Evolutionary conservation across 2,888 invertebrate genomes (phyloP).

Genomic region (Tipula helvola): DNA sequence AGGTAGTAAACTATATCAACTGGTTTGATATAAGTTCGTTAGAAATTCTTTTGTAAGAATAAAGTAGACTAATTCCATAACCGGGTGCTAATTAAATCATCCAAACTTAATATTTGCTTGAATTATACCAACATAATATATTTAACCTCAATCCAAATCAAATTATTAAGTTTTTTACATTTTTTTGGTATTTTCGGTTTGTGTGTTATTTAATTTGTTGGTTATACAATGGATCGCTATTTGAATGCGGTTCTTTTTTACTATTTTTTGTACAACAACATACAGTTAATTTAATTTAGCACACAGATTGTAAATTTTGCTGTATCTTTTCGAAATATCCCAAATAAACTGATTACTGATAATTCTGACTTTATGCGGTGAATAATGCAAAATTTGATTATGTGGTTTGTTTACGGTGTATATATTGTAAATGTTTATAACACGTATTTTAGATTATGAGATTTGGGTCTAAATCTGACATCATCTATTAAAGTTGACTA

Average conservation of each 20-base stretch:
- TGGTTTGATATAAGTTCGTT: too few species aligned
- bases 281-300: background rate
- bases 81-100: background rate
- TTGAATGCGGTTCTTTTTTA: background rate
- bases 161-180: background rate
- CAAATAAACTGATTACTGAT: background rate
- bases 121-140: background rate
- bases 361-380: background rate
- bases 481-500: too few species aligned
- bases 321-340: background rate
- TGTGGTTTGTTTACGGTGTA: background rate
- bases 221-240: background rate
- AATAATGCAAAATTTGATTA: background rate
- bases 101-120: background rate
- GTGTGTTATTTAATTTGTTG: background rate
- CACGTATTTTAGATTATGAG: background rate
- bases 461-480: too few species aligned
- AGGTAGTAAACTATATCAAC: too few species aligned
- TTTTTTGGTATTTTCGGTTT: background rate
- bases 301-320: background rate
- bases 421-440: background rate
- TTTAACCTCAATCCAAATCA: background rate
- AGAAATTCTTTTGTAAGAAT: too few species aligned
- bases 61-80: background rate
- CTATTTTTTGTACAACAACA: background rate